Conservation (phyloP, 2,888 invertebrate genomes). For the Elysia crispata region DNA sequence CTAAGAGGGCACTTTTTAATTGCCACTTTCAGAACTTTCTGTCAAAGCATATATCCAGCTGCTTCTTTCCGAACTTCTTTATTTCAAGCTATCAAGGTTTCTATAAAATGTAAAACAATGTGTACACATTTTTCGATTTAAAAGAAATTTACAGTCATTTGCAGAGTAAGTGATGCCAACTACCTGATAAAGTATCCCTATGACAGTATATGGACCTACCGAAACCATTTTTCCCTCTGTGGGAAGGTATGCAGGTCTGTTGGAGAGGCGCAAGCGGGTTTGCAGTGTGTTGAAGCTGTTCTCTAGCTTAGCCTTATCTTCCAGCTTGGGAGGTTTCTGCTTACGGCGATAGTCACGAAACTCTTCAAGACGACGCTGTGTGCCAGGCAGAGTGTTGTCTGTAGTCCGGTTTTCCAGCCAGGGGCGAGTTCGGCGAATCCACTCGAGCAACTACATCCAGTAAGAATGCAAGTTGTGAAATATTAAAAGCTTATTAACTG, state of each 20-base stretch:
- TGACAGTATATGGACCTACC: slow-evolving; percentile 80
- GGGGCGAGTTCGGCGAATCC: slow-evolving; percentile 99
- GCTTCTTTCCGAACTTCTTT: too few species aligned
- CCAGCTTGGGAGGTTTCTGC: slow-evolving; percentile 99
- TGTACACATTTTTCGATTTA: too few species aligned
- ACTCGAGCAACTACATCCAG: slow-evolving; percentile 89
- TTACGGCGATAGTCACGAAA: slow-evolving; percentile 99
- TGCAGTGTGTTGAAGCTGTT: slow-evolving; percentile 99
- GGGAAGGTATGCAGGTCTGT: slow-evolving; percentile 99
- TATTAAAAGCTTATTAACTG: too few species aligned
- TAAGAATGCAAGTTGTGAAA: neutral
- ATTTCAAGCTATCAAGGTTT: too few species aligned
- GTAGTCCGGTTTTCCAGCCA: slow-evolving; percentile 82
- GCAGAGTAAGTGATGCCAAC: too few species aligned
- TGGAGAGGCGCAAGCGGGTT: slow-evolving; percentile 97
- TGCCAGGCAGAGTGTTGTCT: slow-evolving; percentile 97
- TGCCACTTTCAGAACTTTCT: too few species aligned
- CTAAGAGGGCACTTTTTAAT: too few species aligned
- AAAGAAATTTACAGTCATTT: too few species aligned
- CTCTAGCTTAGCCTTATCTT: slow-evolving; percentile 99
- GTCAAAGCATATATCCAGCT: too few species aligned
- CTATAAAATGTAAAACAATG: too few species aligned
- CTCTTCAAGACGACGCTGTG: slow-evolving; percentile 98
- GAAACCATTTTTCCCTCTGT: slow-evolving; percentile 99
- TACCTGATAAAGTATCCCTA: too few species aligned